Percentiles rank a stretch among this genome's conserved stretches.
phyloP scores from a whole-genome alignment of 2,113 vertebrate genomes.

The Psettodes erumei region DNA sequence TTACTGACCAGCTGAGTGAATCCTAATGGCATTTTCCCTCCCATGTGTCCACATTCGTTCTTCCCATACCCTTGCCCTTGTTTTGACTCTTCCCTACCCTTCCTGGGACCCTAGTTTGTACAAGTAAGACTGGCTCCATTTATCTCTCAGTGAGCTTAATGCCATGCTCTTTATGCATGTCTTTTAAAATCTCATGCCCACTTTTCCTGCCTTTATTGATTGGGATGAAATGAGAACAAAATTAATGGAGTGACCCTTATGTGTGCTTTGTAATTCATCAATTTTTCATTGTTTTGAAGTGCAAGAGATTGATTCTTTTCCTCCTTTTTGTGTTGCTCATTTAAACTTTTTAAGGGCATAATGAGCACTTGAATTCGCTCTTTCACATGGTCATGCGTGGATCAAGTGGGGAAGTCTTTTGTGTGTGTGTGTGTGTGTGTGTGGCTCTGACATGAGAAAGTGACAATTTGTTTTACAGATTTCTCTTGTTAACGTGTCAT shows the following conservation, averaged over 20 bases:
- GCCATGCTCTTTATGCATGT: conserved; percentile 73
- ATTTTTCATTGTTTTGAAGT: conserved; percentile 58
- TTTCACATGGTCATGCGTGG: conserved; percentile 19
- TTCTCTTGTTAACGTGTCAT: conserved; percentile 43
- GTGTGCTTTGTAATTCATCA: conserved; percentile 38
- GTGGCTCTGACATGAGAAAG: conserved; percentile 1
- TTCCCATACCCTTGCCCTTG: conserved; percentile 75
- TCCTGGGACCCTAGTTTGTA: conserved; percentile 91
- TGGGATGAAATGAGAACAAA: conserved; percentile 57
- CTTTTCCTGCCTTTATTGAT: conserved; percentile 49
- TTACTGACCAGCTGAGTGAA: conserved; percentile 75
- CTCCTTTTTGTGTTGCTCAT: conserved; percentile 37
- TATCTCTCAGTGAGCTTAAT: conserved; percentile 62
- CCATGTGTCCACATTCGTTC: conserved; percentile 75
- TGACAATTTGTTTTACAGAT: conserved; percentile 6
- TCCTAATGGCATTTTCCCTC: conserved; percentile 86
- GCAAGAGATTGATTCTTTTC: conserved; percentile 44
- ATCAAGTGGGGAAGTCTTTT: conserved; percentile 8
- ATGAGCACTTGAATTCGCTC: conserved; percentile 22
- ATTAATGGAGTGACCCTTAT: conserved; percentile 27
- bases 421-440: conserved; percentile 29
- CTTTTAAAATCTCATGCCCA: conserved; percentile 49
- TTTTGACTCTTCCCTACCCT: conserved; percentile 86
- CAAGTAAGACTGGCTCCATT: conserved; percentile 88
- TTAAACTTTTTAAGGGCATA: conserved; percentile 26